Base-by-base conservation (phyloP, 2,797 vertebrate genomes). In the Catharus ustulatus region DNA sequence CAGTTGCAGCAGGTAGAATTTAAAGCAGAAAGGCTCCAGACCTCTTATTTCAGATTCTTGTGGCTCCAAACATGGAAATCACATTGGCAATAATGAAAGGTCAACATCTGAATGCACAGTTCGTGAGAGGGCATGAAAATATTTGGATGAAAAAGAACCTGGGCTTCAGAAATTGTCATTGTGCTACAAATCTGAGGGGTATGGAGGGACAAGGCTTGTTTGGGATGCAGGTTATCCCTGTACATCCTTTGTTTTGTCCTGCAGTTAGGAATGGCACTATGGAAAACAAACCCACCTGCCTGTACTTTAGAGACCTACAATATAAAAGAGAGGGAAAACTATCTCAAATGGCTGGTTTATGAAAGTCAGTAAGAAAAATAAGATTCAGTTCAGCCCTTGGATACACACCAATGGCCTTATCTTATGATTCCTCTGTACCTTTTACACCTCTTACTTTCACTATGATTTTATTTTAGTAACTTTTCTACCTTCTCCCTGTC, bases 11-110 rank as follows among this genome's bases (percentile, higher is more conserved):
- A 92, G 61, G 49, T 15, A 22, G 86, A 92, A 94, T 96, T 82
- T 80, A 74, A 94, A 96, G 93, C 90, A 96, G 74, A 36, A 93
- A 30, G 42, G 52, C 91, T 90, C 72, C 79, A 82, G 86, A 83
- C 29, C 72, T 92, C 91, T 83, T 76, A 54, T 89, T 89, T 68
- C 88, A 78, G 84, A 54, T 57, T 80, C 80, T 66, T 19, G n/a
- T 80, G 68, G 52, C 68, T 90, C 80, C 83, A 34, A 42, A 61
- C 10, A 17, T 12, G 3, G 90, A 90, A 93, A 94, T 83, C 58
- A 40, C 58, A 5, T 3, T 29, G 77, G n/a, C 68, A 89, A 42
- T 82, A 84, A 87, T 45, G 71, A 48, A 94, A 94, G 93, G 85
- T 94, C 38, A 32, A 63, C 29, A 21, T 68, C 87, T 48, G 67